These are phyloP conservation scores for Eptesicus fuscus DNA, from an alignment of 2,113 vertebrate genomes.

Conservation along the genomic window DNA sequence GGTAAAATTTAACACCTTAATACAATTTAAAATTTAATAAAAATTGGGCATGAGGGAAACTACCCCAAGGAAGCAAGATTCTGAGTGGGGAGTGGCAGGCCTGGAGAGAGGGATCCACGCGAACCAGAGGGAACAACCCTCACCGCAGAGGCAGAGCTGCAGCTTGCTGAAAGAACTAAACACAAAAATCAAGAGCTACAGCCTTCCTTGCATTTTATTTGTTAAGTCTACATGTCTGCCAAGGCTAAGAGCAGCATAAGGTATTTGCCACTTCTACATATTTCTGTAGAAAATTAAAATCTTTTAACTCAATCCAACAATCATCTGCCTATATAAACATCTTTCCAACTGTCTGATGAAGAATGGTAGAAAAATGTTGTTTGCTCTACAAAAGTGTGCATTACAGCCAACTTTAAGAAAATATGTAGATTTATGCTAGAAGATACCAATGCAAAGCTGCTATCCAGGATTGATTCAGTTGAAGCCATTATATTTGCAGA, in stretches of 20 bases:
- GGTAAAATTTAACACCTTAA: neutral
- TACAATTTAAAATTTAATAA: neutral
- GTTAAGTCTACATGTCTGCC: neutral
- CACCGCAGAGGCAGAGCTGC: neutral
- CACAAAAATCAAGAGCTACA: neutral
- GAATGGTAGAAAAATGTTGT: neutral
- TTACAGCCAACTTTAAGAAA: neutral
- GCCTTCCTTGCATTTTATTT: neutral
- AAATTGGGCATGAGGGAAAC: neutral
- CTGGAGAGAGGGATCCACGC: neutral
- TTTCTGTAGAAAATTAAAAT: neutral
- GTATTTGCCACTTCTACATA: neutral
- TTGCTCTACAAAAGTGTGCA: neutral
- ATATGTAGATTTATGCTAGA: neutral
- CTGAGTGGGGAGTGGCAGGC: neutral
- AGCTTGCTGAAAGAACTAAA: neutral
- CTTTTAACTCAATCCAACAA: neutral
- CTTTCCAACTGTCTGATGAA: neutral
- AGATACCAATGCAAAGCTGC: neutral
- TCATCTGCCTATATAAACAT: neutral
- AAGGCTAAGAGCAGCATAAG: neutral
- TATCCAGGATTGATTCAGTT: neutral
- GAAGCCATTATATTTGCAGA: neutral
- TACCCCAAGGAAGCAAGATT: neutral
- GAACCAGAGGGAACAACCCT: neutral